These are phyloP conservation scores for Hippolais icterina DNA, from an alignment of 2,113 vertebrate genomes.

Conservation along the genomic window DNA sequence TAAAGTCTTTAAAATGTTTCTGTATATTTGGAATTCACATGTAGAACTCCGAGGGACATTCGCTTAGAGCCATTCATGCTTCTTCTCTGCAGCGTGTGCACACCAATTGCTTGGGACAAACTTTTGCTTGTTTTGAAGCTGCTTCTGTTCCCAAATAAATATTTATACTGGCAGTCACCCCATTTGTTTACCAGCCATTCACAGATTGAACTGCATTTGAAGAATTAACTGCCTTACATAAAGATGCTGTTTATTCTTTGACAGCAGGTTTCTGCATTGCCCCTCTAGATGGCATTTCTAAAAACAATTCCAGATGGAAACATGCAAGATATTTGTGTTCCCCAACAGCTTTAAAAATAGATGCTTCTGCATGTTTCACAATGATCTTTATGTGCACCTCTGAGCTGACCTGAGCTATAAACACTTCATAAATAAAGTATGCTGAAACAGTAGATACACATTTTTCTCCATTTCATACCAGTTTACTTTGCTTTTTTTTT, in stretches of 20 bases:
- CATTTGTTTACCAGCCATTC: slow-evolving; percentile 69
- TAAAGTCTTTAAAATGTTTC: background rate
- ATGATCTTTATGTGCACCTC: background rate
- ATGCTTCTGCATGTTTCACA: background rate
- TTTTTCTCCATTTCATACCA: background rate
- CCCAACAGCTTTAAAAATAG: slow-evolving; percentile 47
- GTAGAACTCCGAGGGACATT: background rate
- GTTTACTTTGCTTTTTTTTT: background rate
- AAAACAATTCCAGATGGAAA: slow-evolving; percentile 60
- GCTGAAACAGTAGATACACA: background rate
- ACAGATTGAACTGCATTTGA: slow-evolving; percentile 31
- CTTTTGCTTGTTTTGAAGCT: slow-evolving; percentile 57
- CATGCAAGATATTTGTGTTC: slow-evolving; percentile 34
- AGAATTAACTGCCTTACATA: slow-evolving; percentile 61
- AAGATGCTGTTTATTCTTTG: slow-evolving; percentile 65
- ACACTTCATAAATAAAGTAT: background rate
- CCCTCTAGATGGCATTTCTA: slow-evolving; percentile 37
- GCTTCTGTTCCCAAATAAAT: slow-evolving; percentile 66
- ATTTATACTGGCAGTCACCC: slow-evolving; percentile 72
- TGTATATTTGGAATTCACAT: background rate
- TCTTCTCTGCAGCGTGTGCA: background rate
- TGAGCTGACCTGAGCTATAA: background rate
- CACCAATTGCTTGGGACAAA: slow-evolving; percentile 48
- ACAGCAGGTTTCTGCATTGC: slow-evolving; percentile 33
- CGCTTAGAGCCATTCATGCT: slow-evolving; percentile 37